A percentile compares a stretch with the other conserved stretches of the same genome.
phyloP scores from a whole-genome alignment of 1,140 invertebrate genomes.

The Branchinecta lynchi region DNA sequence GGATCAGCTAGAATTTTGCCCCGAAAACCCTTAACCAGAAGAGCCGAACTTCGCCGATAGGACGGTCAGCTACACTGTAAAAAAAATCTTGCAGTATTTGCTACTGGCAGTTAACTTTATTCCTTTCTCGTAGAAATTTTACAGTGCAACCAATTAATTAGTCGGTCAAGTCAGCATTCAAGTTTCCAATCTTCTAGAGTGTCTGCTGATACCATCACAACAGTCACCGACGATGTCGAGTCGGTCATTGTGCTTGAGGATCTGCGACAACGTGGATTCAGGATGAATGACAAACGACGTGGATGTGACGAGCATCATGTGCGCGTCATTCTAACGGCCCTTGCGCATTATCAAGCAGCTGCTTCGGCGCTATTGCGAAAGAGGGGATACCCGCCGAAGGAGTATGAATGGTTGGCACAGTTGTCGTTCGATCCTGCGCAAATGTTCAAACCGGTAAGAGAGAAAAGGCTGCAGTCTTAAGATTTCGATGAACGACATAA shows the following conservation, averaged over 20 bases:
- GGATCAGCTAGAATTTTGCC: too few relatives aligned
- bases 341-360: constrained; percentile 18
- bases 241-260: constrained; percentile 16
- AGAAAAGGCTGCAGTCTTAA: too few relatives aligned
- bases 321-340: constrained; percentile 8
- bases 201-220: not conserved
- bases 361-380: not conserved
- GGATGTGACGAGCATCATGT: constrained; percentile 20
- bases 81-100: too few relatives aligned
- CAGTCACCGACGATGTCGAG: not conserved
- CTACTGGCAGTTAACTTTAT: too few relatives aligned
- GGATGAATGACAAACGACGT: constrained; percentile 17
- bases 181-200: too few relatives aligned
- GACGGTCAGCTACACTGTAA: too few relatives aligned
- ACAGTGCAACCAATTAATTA: too few relatives aligned
- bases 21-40: too few relatives aligned
- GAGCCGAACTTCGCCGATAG: too few relatives aligned
- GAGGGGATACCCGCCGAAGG: not conserved
- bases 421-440: not conserved
- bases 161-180: too few relatives aligned
- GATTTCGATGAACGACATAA: too few relatives aligned
- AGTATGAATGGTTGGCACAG: not conserved
- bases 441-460: not conserved
- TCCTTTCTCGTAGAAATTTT: too few relatives aligned
- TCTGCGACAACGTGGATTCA: constrained; percentile 9